Base-by-base conservation (phyloP, 2,113 vertebrate genomes). In the Podilymbus podiceps region DNA sequence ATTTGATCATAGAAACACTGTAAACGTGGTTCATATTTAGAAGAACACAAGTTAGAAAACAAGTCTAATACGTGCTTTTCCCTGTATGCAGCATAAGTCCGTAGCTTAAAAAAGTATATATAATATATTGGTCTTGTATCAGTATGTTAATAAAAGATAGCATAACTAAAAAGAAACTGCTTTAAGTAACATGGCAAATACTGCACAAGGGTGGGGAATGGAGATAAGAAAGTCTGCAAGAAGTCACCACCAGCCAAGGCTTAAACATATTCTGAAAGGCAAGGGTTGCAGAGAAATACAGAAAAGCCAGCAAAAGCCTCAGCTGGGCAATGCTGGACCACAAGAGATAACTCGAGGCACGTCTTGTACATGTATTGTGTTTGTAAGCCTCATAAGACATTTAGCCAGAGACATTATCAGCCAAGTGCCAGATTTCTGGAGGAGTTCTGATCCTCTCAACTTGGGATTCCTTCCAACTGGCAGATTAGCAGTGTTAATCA, bases 361-460 rank as follows among this genome's bases (percentile, higher is more conserved):
- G 38, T 78, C 90, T 73, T 53, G 46, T 38, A 60, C 7, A n/a
- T 1, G 38, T 73, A 33, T 52, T 64, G 72, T 89, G 73, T 73
- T 76, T 85, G 49, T 55, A 82, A 93, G 80, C 90, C 86, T 95
- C 21, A 0, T 38, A 87, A 95, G 74, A 95, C 83, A 87, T 93
- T 94, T 89, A 93, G 94, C 69, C 92, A 95, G 92, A 94, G 95
- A 97, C 96, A 89, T 95, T 97, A 97, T 97, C 96, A 96, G 90
- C 68, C 80, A 90, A 94, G 86, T 92, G 92, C 95, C 96, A 97
- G 92, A 94, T 89, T 97, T 97, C 71, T 95, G 92, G 53, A 97
- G 90, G 96, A 96, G 86, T 95, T 95, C 91, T 93, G 95, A 97
- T 96, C 92, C 91, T 95, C 84, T 92, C 80, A 85, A 85, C 11